A percentile compares a stretch with the other conserved stretches of the same genome.
These are phyloP conservation scores for Rutilus rutilus DNA, from an alignment of 2,113 vertebrate genomes.

Conservation along the genomic window DNA sequence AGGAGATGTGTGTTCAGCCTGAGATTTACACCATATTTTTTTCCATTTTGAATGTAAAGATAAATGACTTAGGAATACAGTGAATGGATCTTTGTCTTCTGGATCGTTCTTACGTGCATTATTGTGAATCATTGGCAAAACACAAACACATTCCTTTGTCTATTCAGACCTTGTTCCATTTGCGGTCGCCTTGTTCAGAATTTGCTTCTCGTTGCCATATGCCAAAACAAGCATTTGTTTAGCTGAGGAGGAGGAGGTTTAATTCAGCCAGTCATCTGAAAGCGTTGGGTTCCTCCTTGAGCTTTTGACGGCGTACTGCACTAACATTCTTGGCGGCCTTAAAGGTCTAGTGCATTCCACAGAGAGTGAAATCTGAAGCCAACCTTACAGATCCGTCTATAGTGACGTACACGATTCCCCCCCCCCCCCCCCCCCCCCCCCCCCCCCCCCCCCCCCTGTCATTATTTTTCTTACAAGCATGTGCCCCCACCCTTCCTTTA, in stretches of 20 bases:
- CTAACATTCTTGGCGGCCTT: slow-evolving; percentile 48
- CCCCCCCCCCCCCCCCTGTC: slow-evolving; percentile 67
- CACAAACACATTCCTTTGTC: slow-evolving; percentile 30
- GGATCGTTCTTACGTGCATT: background rate
- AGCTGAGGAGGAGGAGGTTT: slow-evolving; percentile 35
- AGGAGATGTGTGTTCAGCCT: background rate
- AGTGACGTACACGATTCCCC: slow-evolving; percentile 43
- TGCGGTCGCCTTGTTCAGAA: background rate
- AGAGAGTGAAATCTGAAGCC: slow-evolving; percentile 83
- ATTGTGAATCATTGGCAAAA: slow-evolving; percentile 13
- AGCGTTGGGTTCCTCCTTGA: slow-evolving; percentile 29
- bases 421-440: slow-evolving; percentile 28
- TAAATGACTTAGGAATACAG: slow-evolving; percentile 2
- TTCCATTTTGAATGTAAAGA: background rate
- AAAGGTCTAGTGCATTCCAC: slow-evolving; percentile 59
- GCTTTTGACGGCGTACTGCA: slow-evolving; percentile 46
- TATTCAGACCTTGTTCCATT: slow-evolving; percentile 22
- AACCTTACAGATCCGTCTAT: slow-evolving; percentile 84
- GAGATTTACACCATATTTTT: slow-evolving; percentile 6
- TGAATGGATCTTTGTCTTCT: slow-evolving; percentile 20
- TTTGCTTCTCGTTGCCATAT: background rate
- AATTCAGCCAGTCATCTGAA: slow-evolving; percentile 43
- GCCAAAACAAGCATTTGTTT: slow-evolving; percentile 47
- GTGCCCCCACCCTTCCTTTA: slow-evolving; percentile 65
- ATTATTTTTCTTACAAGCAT: slow-evolving; percentile 87